Base-by-base conservation (phyloP, 2,888 invertebrate species). In the Melitaea athalia region DNA sequence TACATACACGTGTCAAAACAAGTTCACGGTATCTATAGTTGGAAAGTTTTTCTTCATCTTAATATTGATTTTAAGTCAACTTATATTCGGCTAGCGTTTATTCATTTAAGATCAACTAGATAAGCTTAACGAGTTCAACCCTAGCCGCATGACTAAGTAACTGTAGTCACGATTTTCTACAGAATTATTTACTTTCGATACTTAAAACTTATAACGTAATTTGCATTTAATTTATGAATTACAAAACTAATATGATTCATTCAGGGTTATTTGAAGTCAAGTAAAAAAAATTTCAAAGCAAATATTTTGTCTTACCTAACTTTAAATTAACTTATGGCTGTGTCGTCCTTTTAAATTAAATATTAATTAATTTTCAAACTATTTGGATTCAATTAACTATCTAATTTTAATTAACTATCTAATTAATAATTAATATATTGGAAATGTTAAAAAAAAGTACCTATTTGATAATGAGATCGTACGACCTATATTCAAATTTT, bases 131-230 rank as follows among this genome's bases (percentile, higher is more conserved):
- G 84, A 86, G 83, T 78, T 80, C 76, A 76, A 74, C 80, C 78
- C 78, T 76, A 77, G 76, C 76, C 74, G 79, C 82, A 82, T 89
- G 89, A 90, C 89, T 90, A 88, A 90, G 80, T 86, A 80, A 85
- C 79, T 75, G 75, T 74, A 83, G 89, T 85, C 90, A 90, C 88
- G 89, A 86, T 63, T 63, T 69, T 57, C 69, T 67, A 59, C 63
- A 64, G 55, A 53, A 68, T 59, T 69, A 57, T 64, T 69, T 55
- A 47, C 24, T 67, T 67, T 67, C 62, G 49, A 67, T 62, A 31
- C 62, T 61, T 60, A 59, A 24, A 38, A 38, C 38, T 38, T 52
- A 15, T 42, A 33, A 50, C n/a, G 42, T 62, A 59, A n/a, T 53
- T 64, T 61, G 12, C 57, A 10, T 42, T 15, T 57, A 57, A 57